Base-by-base conservation (phyloP, 2,113 vertebrate genomes). In the Dipodomys stephensi region DNA sequence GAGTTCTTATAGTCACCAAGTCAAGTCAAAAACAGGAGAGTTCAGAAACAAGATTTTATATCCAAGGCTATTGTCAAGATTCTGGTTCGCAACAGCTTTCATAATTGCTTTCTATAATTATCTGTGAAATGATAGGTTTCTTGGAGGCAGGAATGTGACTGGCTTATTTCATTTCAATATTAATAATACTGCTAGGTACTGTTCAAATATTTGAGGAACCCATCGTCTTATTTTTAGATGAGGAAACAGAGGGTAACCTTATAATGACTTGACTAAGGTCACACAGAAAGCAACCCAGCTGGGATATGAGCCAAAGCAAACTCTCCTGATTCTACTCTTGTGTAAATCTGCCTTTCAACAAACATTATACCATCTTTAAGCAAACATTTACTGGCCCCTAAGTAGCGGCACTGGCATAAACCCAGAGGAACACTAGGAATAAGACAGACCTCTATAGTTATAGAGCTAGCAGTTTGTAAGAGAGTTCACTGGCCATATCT, bases 271-370 rank as follows among this genome's bases (percentile, higher is more conserved):
- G 30, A 22, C 27, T 73, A 82, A 53, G 23, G 32, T 94, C 53
- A 84, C 62, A 44, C 73, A 62, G 60, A 62, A 62, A 62, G 60
- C 5, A 20, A 62, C 60, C 15, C 60, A 87, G 27, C 20, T 88
- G 13, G 20, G 27, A 90, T 88, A 78, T 81, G n/a, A 88, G 88
- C 71, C 62, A 93, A 85, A 73, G 79, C n/a, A 74, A 78, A 95
- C 8, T 86, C 10, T 6, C 73, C 64, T 22, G 39, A 62, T 13
- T 32, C 27, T 30, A 12, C 11, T 83, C 27, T 79, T 68, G 46
- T 15, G 80, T 15, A 91, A 57, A 39, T 90, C 68, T 91, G 13
- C 25, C 60, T 15, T 62, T 19, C 60, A 62, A 62, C 20, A 62
- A 44, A 85, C 23, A 82, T 82, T 46, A 62, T 19, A 62, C 20